A percentile compares a stretch with the other conserved stretches of the same genome.
These are phyloP conservation scores for Stigmatopora nigra DNA, from an alignment of 2,113 vertebrate species.

Conservation along the genomic window DNA sequence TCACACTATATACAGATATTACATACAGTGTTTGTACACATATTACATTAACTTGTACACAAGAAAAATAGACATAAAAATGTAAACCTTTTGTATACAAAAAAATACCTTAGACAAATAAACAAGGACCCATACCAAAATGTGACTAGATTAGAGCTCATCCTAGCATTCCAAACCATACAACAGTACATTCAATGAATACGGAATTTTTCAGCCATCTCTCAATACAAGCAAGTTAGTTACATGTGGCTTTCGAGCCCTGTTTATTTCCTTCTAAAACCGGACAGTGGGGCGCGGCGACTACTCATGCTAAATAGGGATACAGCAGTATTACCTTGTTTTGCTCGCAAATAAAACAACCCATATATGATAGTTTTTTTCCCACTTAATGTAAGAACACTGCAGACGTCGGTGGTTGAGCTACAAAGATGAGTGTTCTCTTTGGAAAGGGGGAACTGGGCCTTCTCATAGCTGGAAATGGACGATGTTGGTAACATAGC, in stretches of 20 bases:
- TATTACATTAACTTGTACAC: slow-evolving; percentile 99
- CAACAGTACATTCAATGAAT: slow-evolving; percentile 99
- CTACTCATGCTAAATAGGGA: slow-evolving; percentile 76
- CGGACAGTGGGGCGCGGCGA: slow-evolving; percentile 49
- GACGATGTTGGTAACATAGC: slow-evolving; percentile 32
- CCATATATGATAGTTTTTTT: slow-evolving; percentile 13
- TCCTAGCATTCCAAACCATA: slow-evolving; percentile 89
- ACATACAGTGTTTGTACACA: slow-evolving; percentile 99
- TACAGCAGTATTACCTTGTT: slow-evolving; percentile 59
- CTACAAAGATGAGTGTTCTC: slow-evolving; percentile 42
- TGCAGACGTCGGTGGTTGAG: slow-evolving; percentile 30
- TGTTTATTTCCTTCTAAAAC: slow-evolving; percentile 63
- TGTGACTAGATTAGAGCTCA: slow-evolving; percentile 93
- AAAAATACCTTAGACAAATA: slow-evolving; percentile 99
- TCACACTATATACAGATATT: slow-evolving; percentile 99
- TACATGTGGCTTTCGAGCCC: slow-evolving; percentile 73
- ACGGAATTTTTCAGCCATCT: slow-evolving; percentile 84
- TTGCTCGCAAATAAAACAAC: slow-evolving; percentile 26
- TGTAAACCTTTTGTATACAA: slow-evolving; percentile 99
- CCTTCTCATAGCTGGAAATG: slow-evolving; percentile 49
- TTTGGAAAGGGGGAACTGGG: slow-evolving; percentile 51
- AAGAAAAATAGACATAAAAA: slow-evolving; percentile 99
- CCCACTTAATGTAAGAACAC: slow-evolving; percentile 13
- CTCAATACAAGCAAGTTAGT: slow-evolving; percentile 73
- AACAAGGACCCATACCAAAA: slow-evolving; percentile 99